These are phyloP conservation scores for Spodoptera litura DNA, from an alignment of 1,140 invertebrate species.

Conservation along the genomic window DNA sequence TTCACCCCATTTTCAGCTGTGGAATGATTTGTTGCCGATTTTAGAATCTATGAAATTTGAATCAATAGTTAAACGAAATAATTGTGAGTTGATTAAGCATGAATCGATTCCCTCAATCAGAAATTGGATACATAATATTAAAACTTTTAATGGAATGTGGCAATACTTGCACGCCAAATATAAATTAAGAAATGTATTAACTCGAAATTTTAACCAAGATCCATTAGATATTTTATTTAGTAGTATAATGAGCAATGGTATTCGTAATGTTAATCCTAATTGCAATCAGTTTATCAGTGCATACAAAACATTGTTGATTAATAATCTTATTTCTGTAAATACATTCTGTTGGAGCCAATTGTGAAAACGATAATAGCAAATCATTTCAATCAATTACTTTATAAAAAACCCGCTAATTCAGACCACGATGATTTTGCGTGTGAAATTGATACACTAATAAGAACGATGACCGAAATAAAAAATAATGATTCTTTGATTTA, in stretches of 20 bases:
- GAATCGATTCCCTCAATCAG: constrained; percentile 13
- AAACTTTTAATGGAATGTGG: constrained; percentile 34
- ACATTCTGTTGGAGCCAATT: constrained; percentile 35
- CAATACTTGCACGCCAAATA: neutral
- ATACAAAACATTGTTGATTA: constrained; percentile 40
- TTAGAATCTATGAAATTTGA: constrained; percentile 29
- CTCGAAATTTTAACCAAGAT: constrained; percentile 32
- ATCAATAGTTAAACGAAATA: neutral
- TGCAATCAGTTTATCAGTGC: constrained; percentile 36
- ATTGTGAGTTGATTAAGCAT: constrained; percentile 1
- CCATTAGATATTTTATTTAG: constrained; percentile 28
- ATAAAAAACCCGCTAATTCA: neutral
- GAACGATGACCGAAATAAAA: constrained; percentile 14
- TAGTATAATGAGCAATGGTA: constrained; percentile 29
- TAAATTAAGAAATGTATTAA: constrained; percentile 5
- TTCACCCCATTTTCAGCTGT: constrained; percentile 38
- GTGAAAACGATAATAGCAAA: constrained; percentile 30
- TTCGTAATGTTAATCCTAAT: constrained; percentile 23
- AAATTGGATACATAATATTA: constrained; percentile 36
- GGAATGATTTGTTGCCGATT: constrained; percentile 18
- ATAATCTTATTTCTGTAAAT: constrained; percentile 39
- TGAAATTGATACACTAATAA: constrained; percentile 30
- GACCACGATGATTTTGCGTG: constrained; percentile 27
- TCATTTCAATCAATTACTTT: constrained; percentile 1
- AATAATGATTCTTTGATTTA: constrained; percentile 33